phyloP scores from a whole-genome alignment of 2,113 vertebrate genomes.

The Actinemys pallida region DNA sequence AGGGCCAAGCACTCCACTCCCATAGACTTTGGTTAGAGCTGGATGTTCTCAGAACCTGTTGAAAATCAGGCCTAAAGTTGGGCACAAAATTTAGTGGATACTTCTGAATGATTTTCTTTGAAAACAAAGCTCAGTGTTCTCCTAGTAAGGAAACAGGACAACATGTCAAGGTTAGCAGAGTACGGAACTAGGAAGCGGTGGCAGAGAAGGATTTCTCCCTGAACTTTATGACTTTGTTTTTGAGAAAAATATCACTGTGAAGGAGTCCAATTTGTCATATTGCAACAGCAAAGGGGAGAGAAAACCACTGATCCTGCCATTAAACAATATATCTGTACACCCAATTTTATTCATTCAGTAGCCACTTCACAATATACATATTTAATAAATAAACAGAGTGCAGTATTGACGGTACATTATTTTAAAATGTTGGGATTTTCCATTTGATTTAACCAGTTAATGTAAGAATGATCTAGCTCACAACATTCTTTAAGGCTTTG shows the following conservation, averaged over 20 bases:
- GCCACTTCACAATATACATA: background rate
- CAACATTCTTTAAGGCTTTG: too few relatives aligned
- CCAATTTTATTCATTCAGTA: background rate
- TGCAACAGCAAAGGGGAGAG: conserved; percentile 27
- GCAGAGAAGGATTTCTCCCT: conserved; percentile 54
- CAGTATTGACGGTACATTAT: background rate
- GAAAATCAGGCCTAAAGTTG: background rate
- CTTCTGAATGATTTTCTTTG: conserved; percentile 30
- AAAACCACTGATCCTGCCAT: conserved; percentile 2
- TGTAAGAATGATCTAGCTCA: background rate
- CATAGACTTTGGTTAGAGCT: background rate
- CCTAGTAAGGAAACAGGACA: conserved; percentile 41
- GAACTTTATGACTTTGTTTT: conserved; percentile 64
- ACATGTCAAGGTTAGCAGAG: conserved; percentile 58
- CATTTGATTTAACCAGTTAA: background rate
- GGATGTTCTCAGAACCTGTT: background rate
- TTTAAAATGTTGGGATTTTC: background rate
- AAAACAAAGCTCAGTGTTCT: conserved; percentile 11
- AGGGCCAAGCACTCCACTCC: background rate
- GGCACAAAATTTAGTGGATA: background rate
- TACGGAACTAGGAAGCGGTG: conserved; percentile 67
- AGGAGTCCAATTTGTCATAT: conserved; percentile 41
- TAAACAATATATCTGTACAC: background rate
- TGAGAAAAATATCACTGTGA: conserved; percentile 49
- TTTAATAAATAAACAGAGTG: background rate